Evolutionary conservation across 2,888 invertebrate genomes (phyloP).

Genomic region (Xanthia togata): DNA sequence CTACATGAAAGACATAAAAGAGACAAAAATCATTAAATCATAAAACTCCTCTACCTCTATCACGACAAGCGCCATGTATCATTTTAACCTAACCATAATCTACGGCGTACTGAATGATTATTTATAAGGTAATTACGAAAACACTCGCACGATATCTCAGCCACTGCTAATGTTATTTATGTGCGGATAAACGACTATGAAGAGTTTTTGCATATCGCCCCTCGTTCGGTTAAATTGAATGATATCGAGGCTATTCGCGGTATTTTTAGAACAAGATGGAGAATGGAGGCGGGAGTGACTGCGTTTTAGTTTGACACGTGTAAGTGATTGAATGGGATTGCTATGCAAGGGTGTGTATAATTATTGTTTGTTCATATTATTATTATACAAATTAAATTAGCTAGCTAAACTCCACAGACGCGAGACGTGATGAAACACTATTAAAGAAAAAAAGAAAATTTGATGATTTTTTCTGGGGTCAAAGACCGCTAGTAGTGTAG

Average conservation of each 20-base stretch:
- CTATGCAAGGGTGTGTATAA: conserved; percentile 4
- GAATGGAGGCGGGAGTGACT: conserved; percentile 7
- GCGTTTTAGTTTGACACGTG: conserved; percentile 18
- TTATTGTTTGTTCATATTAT: background rate
- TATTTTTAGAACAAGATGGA: conserved; percentile 51
- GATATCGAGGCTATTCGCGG: conserved; percentile 73
- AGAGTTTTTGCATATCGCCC: conserved; percentile 88
- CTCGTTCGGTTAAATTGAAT: conserved; percentile 83
- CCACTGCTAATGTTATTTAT: conserved; percentile 87
- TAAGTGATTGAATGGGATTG: conserved; percentile 7
- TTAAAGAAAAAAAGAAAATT: too few species aligned
- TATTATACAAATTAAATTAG: too few species aligned
- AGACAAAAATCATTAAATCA: background rate
- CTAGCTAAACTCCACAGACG: too few species aligned
- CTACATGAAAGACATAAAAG: too few species aligned
- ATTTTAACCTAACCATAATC: conserved; percentile 86
- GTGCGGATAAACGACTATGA: conserved; percentile 86
- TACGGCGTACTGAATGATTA: conserved; percentile 87
- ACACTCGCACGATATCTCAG: conserved; percentile 87
- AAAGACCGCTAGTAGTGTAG: too few species aligned
- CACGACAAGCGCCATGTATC: conserved; percentile 77
- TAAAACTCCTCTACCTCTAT: conserved; percentile 45
- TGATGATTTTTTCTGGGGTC: too few species aligned
- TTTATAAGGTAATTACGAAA: conserved; percentile 91
- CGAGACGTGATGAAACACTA: too few species aligned